Conservation (phyloP, 2,888 invertebrate genomes). For the Creontiades dilutus region DNA sequence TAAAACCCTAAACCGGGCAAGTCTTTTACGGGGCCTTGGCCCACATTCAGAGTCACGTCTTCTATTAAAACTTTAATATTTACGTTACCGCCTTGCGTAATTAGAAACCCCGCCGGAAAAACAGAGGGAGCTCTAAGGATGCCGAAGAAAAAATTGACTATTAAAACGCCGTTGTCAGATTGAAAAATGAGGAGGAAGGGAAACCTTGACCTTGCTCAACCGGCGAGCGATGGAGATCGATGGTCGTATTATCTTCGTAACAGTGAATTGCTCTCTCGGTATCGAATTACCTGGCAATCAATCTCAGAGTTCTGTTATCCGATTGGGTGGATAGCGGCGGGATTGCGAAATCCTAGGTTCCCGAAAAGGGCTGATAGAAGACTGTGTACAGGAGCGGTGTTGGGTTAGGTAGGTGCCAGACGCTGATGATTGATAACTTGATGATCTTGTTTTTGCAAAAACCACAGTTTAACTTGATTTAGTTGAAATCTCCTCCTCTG, state of each 20-base stretch:
- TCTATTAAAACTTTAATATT: conserved; percentile 67
- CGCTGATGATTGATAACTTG: too few relatives aligned
- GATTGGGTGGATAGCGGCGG: not conserved
- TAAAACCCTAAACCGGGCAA: conserved; percentile 14
- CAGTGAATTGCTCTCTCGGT: not conserved
- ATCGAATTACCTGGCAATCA: conserved; percentile 2
- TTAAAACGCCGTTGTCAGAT: not conserved
- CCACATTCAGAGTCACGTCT: conserved; percentile 69
- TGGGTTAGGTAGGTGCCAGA: too few relatives aligned
- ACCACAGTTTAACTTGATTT: too few relatives aligned
- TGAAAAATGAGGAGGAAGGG: not conserved
- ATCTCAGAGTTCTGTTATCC: not conserved
- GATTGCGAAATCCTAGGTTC: not conserved
- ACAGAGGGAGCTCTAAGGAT: not conserved
- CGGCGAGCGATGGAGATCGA: conserved; percentile 5
- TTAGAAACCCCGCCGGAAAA: conserved; percentile 50
- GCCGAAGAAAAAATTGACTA: not conserved
- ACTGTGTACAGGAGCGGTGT: too few relatives aligned
- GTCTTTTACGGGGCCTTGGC: conserved; percentile 66
- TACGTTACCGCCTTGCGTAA: conserved; percentile 46
- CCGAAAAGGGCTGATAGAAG: too few relatives aligned
- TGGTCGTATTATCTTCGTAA: not conserved
- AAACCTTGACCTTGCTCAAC: not conserved
- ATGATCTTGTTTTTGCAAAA: too few relatives aligned
- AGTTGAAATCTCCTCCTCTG: too few relatives aligned